Percentiles rank a stretch among this genome's conserved stretches.
Conservation (phyloP, 1,140 invertebrate genomes). For the Dinoponera quadriceps region DNA sequence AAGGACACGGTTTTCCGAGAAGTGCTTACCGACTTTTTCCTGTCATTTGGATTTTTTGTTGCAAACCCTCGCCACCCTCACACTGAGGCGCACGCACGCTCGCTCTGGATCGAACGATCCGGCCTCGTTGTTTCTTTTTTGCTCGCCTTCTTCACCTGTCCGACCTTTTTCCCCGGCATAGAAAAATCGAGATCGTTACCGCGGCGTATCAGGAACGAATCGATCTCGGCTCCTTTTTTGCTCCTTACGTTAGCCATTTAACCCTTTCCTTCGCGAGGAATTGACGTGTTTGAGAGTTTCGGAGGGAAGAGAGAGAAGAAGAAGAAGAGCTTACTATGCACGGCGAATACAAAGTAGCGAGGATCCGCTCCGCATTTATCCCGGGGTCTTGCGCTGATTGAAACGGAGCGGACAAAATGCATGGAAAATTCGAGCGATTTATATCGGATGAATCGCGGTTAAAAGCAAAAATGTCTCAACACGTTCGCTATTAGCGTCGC, state of each 20-base stretch:
- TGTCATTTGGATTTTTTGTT: constrained; percentile 5
- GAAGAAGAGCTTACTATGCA: constrained; percentile 30
- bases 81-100: constrained; percentile 14
- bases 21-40: constrained; percentile 48
- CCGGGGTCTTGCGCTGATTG: not conserved
- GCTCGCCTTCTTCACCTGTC: constrained; percentile 30
- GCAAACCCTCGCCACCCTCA: constrained; percentile 1
- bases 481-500: too few species aligned
- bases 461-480: constrained; percentile 42
- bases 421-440: not conserved
- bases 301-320: too few species aligned
- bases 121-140: constrained; percentile 27
- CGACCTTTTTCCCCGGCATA: constrained; percentile 36
- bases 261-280: constrained; percentile 41
- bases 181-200: constrained; percentile 61
- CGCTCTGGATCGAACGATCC: constrained; percentile 15
- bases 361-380: not conserved
- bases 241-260: constrained; percentile 32
- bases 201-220: constrained; percentile 54
- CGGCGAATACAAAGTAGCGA: constrained; percentile 33
- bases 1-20: too few species aligned
- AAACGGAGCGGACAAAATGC: not conserved
- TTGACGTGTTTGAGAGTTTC: constrained; percentile 38
- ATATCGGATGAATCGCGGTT: constrained; percentile 31
- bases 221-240: constrained; percentile 42